Percentiles rank a stretch among this genome's conserved stretches.
Evolutionary conservation across 2,888 invertebrate species (phyloP).

Genomic region (Pachydiplax longipennis): DNA sequence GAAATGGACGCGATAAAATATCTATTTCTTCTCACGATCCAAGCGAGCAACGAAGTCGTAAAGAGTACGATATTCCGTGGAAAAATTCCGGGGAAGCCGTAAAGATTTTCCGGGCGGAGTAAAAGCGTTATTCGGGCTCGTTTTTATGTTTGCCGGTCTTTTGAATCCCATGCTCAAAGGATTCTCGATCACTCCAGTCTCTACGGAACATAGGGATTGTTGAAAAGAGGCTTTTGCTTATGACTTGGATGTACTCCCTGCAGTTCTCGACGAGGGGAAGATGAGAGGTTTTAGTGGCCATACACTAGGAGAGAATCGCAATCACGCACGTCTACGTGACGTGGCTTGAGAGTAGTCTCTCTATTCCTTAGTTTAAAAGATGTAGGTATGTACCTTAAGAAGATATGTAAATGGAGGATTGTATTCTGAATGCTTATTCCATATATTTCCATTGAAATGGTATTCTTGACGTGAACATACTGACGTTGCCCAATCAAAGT

Average conservation of each 20-base stretch:
- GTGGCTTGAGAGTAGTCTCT: background rate
- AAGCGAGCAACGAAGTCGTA: background rate
- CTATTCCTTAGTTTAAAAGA: too few species aligned
- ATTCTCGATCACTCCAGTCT: background rate
- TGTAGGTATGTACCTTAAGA: too few species aligned
- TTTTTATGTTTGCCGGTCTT: background rate
- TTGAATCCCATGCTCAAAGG: background rate
- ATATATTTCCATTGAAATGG: too few species aligned
- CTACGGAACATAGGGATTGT: background rate
- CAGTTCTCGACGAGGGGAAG: background rate
- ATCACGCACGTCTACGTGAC: background rate
- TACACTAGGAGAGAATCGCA: background rate
- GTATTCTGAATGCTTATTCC: too few species aligned
- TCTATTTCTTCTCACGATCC: background rate
- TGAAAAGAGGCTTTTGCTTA: background rate
- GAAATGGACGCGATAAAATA: background rate
- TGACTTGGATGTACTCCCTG: background rate
- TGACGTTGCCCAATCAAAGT: too few species aligned
- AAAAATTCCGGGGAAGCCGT: background rate
- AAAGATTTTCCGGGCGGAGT: background rate
- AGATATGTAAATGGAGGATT: too few species aligned
- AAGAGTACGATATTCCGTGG: background rate
- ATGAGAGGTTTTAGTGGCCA: background rate
- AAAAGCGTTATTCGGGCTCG: background rate
- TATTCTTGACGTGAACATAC: too few species aligned